phyloP scores from a whole-genome alignment of 1,140 invertebrate species.

The Hylaeus anthracinus region DNA sequence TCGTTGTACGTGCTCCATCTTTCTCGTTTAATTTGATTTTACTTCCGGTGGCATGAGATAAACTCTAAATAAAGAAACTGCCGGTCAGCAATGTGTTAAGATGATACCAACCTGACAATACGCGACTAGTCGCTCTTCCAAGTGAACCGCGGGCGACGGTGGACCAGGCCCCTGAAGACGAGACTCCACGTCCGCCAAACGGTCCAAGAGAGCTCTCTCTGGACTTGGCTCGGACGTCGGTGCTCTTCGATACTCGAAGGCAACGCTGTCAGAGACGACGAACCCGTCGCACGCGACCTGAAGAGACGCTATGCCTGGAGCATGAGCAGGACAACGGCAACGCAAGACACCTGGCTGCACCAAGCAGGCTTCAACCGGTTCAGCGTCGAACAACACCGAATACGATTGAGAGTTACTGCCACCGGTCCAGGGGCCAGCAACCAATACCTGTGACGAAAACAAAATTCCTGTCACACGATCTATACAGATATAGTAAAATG shows the following conservation, averaged over 20 bases:
- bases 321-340: constrained; percentile 96
- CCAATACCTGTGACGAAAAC: constrained; percentile 85
- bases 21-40: too few species aligned
- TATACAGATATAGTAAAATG: too few species aligned
- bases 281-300: constrained; percentile 95
- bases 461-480: not conserved
- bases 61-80: too few species aligned
- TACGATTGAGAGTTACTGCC: constrained; percentile 89
- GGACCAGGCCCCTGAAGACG: constrained; percentile 83
- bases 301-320: constrained; percentile 92
- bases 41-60: too few species aligned
- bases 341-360: constrained; percentile 96
- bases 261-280: constrained; percentile 95
- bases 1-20: too few species aligned
- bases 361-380: constrained; percentile 93
- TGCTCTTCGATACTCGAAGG: constrained; percentile 90
- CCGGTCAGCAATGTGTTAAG: too few species aligned
- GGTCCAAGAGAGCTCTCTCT: constrained; percentile 89
- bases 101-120: constrained; percentile 85
- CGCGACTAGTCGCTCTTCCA: constrained; percentile 91
- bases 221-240: constrained; percentile 81
- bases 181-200: constrained; percentile 91
- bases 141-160: constrained; percentile 80
- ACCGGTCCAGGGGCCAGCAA: constrained; percentile 96
- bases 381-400: constrained; percentile 95